Percentiles rank a stretch among this genome's conserved stretches.
These are phyloP conservation scores for Astropecten irregularis DNA, from an alignment of 53 echinoderm and acorn worm genomes.

Conservation along the genomic window DNA sequence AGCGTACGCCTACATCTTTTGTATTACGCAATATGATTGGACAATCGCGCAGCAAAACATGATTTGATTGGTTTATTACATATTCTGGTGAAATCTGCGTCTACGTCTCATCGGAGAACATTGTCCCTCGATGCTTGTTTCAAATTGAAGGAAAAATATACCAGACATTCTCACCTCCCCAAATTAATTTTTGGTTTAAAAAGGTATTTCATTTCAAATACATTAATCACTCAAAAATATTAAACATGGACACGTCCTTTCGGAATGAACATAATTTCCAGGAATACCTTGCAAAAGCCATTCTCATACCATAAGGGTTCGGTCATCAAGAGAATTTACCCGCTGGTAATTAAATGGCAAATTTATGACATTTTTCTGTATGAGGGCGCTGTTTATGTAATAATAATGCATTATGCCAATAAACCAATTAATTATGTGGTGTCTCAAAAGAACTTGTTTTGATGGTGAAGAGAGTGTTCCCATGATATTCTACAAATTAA, in stretches of 20 bases:
- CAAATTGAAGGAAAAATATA: conserved; percentile 26
- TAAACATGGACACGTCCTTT: neutral
- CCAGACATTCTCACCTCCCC: neutral
- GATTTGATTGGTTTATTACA: conserved; percentile 56
- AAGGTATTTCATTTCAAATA: neutral
- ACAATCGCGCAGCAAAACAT: conserved; percentile 42
- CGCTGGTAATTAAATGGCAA: conserved; percentile 25
- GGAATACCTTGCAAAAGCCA: neutral
- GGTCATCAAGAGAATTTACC: neutral
- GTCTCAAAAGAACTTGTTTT: too few species aligned
- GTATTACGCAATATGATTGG: conserved; percentile 60
- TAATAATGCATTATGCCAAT: too few species aligned
- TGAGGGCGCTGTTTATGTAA: conserved; percentile 7
- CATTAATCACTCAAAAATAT: neutral
- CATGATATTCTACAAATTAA: too few species aligned
- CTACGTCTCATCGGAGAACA: conserved; percentile 21
- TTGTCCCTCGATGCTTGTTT: conserved; percentile 33
- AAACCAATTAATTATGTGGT: too few species aligned
- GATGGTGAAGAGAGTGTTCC: too few species aligned
- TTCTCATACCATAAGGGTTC: neutral
- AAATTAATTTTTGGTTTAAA: neutral
- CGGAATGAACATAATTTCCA: conserved; percentile 22
- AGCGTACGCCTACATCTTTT: conserved; percentile 55
- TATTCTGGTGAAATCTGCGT: conserved; percentile 57
- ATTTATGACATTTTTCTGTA: neutral